These are phyloP conservation scores for Etheostoma perlongum DNA, from an alignment of 2,797 vertebrate genomes.

Conservation along the genomic window DNA sequence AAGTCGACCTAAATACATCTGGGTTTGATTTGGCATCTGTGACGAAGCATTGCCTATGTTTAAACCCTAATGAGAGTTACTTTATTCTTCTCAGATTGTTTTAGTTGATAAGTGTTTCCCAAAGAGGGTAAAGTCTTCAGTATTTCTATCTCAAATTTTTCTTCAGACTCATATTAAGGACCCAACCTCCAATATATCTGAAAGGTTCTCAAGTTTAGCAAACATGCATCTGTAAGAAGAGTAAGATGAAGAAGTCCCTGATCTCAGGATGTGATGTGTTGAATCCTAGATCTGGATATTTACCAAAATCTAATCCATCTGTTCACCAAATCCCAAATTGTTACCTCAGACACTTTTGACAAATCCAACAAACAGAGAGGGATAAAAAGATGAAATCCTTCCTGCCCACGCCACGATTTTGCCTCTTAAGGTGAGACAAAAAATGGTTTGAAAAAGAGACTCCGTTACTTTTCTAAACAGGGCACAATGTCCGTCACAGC, in stretches of 20 bases:
- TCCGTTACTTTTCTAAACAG: neutral
- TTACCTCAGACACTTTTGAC: neutral
- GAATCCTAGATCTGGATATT: neutral
- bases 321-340: neutral
- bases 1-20: neutral
- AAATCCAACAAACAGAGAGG: neutral
- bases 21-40: slow-evolving; percentile 22
- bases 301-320: neutral
- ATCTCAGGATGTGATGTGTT: neutral
- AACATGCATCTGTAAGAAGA: neutral
- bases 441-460: neutral
- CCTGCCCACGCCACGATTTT: neutral
- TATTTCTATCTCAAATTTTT: neutral
- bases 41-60: neutral
- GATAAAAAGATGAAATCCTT: neutral
- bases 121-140: neutral
- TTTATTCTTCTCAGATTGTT: neutral
- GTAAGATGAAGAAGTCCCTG: neutral
- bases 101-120: neutral
- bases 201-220: neutral
- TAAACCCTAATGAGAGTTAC: neutral
- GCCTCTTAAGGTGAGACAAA: neutral
- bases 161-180: too few relatives aligned
- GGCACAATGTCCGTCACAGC: neutral
- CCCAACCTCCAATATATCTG: too few relatives aligned